Evolutionary conservation across 2,888 invertebrate species (phyloP), one percentile per base, ranked within the genome.

Genomic region (Tholera decimalis): DNA sequence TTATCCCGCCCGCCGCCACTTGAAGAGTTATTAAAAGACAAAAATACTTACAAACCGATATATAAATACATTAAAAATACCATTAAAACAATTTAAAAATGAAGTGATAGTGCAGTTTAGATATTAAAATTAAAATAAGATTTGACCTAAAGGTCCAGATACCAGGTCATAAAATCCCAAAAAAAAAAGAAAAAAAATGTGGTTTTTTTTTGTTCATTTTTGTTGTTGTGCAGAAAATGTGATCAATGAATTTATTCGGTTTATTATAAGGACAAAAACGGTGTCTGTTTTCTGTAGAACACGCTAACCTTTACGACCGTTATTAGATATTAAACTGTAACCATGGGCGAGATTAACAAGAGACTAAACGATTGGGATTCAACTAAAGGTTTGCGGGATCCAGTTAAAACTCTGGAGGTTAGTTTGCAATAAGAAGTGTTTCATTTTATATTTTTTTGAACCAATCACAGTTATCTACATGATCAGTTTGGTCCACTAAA

Each of bases 361-460:
- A 88, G 88, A 64, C 87, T 88, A 71, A 85, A 84, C 62, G 95
- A 94, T 54, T 94, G 95, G 95, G 94, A 95, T 39, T 83, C 88
- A 3, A 82, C 86, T 8, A 95, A 94, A 86, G 89, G 91, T 47
- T 81, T 92, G 26, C 85, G 94, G 61, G 93, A 95, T 70, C 95
- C 95, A 20, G 85, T 95, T 60, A 95, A 93, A 87, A 83, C 89
- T 55, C 87, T 96, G 76, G 95, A 96, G 95, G 95, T 96, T 89
- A 91, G 89, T 77, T 41, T 56, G n/a, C 13, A 7, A 15, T 22
- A 7, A 3, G 9, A 26, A 3, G 0, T 15, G 8, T 26, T 13
- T 39, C 30, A 3, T 13, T 53, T 33, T 26, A 28, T 15, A 60
- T 2, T 62, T 20, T 11, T 51, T 20, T 9, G 4, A 26, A 41